These are phyloP conservation scores for Chrysotoxum bicinctum DNA, from an alignment of 2,888 invertebrate species.

Conservation along the genomic window DNA sequence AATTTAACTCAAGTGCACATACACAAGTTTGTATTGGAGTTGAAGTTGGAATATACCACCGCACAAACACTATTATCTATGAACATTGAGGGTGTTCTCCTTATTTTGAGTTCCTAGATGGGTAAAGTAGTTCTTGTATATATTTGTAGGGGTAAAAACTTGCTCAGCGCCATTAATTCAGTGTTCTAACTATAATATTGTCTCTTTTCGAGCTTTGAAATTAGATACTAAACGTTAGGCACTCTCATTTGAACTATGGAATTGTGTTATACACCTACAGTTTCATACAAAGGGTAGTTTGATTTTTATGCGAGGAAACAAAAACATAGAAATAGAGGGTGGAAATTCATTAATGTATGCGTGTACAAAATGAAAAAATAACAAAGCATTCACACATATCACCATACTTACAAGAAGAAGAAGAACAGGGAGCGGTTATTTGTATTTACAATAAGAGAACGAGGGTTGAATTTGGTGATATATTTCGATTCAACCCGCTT, in stretches of 20 bases:
- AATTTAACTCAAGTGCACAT: slow-evolving; percentile 17
- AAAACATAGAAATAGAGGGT: not conserved
- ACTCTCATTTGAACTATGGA: not conserved
- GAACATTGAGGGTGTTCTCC: slow-evolving; percentile 36
- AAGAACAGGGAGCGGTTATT: slow-evolving; percentile 2
- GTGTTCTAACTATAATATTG: not conserved
- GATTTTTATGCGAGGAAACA: not conserved
- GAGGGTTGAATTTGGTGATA: not conserved
- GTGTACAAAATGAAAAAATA: not conserved
- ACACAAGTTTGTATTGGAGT: not conserved
- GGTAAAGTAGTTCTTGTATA: not conserved
- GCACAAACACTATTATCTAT: slow-evolving; percentile 12
- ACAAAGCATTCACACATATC: not conserved
- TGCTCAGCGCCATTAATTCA: not conserved
- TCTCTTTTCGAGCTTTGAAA: not conserved
- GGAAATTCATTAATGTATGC: not conserved
- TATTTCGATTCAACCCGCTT: not conserved
- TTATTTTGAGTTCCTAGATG: slow-evolving; percentile 3
- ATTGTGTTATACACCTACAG: not conserved
- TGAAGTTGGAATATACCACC: not conserved
- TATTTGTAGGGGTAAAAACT: slow-evolving; percentile 20
- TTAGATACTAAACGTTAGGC: not conserved
- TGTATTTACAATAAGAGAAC: not conserved
- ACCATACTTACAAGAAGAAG: not conserved
- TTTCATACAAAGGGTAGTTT: not conserved